Percentiles rank a stretch among this genome's conserved stretches.
Conservation (phyloP, 2,113 vertebrate genomes). For the Stegastes partitus region DNA sequence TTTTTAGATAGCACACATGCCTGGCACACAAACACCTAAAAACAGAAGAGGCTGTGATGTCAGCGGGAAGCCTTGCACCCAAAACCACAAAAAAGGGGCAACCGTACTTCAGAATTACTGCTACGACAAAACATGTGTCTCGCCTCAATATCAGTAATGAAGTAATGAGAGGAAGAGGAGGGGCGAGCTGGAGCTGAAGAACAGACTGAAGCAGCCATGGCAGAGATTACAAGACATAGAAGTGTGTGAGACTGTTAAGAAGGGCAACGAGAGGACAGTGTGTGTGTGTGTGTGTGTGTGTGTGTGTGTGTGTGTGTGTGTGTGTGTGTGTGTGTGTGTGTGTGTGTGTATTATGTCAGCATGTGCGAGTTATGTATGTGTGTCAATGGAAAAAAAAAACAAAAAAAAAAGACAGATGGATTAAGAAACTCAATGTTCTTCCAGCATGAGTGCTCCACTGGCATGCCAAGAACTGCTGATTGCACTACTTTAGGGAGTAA, state of each 20-base stretch:
- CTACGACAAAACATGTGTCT: conserved; percentile 43
- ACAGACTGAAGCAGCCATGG: conserved; percentile 34
- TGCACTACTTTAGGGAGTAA: conserved; percentile 44
- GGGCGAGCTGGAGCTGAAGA: conserved; percentile 24
- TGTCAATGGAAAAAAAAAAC: not conserved
- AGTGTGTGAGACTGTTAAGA: conserved; percentile 32
- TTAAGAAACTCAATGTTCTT: conserved; percentile 44
- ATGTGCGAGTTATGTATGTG: not conserved
- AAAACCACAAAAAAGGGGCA: conserved; percentile 53
- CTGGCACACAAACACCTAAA: not conserved
- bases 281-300: conserved; percentile 2
- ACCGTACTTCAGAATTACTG: conserved; percentile 12
- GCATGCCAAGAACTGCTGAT: conserved; percentile 51
- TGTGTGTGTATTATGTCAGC: too few species aligned
- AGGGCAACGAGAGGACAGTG: conserved; percentile 48
- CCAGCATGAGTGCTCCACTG: conserved; percentile 28
- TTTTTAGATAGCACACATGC: not conserved
- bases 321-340: too few species aligned
- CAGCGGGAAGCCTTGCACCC: not conserved
- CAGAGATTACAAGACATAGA: conserved; percentile 40
- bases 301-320: too few species aligned
- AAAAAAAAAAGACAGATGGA: not conserved
- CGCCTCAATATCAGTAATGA: conserved; percentile 56
- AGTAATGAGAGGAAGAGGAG: conserved; percentile 49
- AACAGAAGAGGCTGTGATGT: conserved; percentile 37